These are phyloP conservation scores for Hippoglossus hippoglossus DNA, from an alignment of 2,797 vertebrate genomes.

Conservation along the genomic window DNA sequence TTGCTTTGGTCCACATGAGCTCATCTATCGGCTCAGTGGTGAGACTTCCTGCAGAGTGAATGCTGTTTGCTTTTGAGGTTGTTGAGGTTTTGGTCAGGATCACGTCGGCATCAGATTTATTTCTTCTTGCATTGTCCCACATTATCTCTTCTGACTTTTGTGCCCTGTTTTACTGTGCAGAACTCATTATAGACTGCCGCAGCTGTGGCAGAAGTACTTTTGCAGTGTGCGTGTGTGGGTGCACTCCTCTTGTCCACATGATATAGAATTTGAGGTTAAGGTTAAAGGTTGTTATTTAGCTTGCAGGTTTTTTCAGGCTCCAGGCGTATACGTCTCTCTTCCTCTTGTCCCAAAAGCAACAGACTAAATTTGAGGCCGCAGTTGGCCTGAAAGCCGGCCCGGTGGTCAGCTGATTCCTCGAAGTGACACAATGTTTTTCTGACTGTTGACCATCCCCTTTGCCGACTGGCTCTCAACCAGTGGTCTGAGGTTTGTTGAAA, in stretches of 20 bases:
- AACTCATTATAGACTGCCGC: slow-evolving; percentile 16
- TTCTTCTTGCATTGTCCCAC: slow-evolving; percentile 10
- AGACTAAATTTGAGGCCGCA: slow-evolving; percentile 51
- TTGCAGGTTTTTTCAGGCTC: slow-evolving; percentile 49
- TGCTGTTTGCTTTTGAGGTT: not conserved
- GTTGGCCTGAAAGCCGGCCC: slow-evolving; percentile 48
- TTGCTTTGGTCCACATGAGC: not conserved
- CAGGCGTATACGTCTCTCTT: slow-evolving; percentile 56
- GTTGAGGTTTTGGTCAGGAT: slow-evolving; percentile 31
- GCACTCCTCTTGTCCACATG: slow-evolving; percentile 49
- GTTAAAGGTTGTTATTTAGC: slow-evolving; percentile 65
- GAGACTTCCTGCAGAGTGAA: not conserved
- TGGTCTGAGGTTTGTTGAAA: slow-evolving; percentile 61
- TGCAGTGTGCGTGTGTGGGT: slow-evolving; percentile 37
- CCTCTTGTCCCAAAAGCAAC: slow-evolving; percentile 47
- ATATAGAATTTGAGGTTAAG: slow-evolving; percentile 70
- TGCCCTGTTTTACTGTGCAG: not conserved
- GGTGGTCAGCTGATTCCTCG: slow-evolving; percentile 76
- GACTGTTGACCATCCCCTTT: slow-evolving; percentile 60
- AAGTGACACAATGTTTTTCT: slow-evolving; percentile 73
- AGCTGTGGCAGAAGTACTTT: slow-evolving; percentile 10
- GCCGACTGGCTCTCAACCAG: slow-evolving; percentile 53
- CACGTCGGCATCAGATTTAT: slow-evolving; percentile 9
- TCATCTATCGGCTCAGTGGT: slow-evolving; percentile 4
- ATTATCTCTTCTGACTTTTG: slow-evolving; percentile 17